phyloP scores from a whole-genome alignment of 2,888 invertebrate species.

The Pyrochroa serraticornis region DNA sequence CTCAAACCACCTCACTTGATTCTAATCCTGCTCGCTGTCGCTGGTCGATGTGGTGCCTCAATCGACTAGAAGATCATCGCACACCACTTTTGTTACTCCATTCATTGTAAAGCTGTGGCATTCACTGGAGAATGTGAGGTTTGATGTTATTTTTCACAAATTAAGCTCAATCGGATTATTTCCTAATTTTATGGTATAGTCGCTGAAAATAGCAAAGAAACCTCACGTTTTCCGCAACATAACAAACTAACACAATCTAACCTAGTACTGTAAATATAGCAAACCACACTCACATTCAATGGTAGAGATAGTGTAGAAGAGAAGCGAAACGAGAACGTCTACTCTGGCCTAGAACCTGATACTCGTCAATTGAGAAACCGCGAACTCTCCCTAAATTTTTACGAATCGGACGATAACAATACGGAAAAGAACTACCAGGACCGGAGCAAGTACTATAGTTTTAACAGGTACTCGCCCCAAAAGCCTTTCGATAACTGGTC shows the following conservation, averaged over 20 bases:
- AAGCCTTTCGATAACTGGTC: constrained; percentile 50
- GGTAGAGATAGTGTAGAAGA: constrained; percentile 57
- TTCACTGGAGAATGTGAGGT: constrained; percentile 9
- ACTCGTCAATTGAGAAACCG: constrained; percentile 41
- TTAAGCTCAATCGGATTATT: not conserved
- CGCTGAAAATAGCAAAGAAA: too few species aligned
- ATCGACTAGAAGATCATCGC: constrained; percentile 32
- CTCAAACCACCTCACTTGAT: constrained; percentile 60
- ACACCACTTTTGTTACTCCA: constrained; percentile 22
- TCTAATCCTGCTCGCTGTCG: constrained; percentile 52
- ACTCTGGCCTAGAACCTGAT: constrained; percentile 47
- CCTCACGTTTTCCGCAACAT: constrained; percentile 13
- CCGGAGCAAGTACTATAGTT: constrained; percentile 51
- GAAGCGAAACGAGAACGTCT: constrained; percentile 49
- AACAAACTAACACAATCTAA: constrained; percentile 56
- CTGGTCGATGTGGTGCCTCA: constrained; percentile 31
- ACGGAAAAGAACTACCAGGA: constrained; percentile 44
- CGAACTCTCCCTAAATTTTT: constrained; percentile 47
- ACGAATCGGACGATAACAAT: constrained; percentile 49
- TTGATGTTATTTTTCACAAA: not conserved
- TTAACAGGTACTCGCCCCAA: constrained; percentile 48
- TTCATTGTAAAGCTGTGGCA: constrained; percentile 24
- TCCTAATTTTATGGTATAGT: not conserved
- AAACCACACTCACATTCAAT: constrained; percentile 58
- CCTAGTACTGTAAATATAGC: constrained; percentile 57